Evolutionary conservation across 2,113 vertebrate genomes (phyloP), one percentile per base, ranked within the genome.

Genomic region (Irena cyanogastra): DNA sequence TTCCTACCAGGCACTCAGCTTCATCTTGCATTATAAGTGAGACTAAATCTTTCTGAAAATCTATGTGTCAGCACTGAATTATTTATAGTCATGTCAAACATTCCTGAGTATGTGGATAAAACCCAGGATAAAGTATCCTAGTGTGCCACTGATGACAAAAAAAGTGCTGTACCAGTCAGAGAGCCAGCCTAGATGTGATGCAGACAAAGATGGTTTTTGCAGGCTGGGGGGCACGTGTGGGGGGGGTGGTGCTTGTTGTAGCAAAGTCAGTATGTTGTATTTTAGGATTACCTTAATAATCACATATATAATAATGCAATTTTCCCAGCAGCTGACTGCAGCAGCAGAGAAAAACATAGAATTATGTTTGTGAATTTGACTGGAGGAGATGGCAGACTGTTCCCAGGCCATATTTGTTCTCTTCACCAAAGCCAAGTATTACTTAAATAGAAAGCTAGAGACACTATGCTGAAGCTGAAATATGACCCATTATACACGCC

Each of bases 61-160:
- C 72, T 90, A 9, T 88, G 86, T 96, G 86, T 94, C 94, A 96
- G 83, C 72, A 8, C 91, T 81, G 95, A 89, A 94, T 94, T 96
- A 97, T 97, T 97, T 97, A 97, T 95, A 97, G 91, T 54, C 93
- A 66, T 84, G 93, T 94, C 93, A 94, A 93, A 87, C 95, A 95
- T 96, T 96, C 93, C 91, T 87, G 86, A 97, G 72, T 89, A 52
- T 44, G 75, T 52, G 94, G 80, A 69, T 90, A 78, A 93, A 94
- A 87, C 64, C 80, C 60, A 31, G 91, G 80, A 81, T 87, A 78
- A 93, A 90, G 65, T 87, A 84, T 74, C 72, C 64, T 71, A 60
- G 68, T 63, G 69, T 84, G 89, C 60, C 68, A 74, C 83, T 70
- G 89, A 59, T 89, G 90, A 89, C 86, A 89, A 89, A 88, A 88